Percentiles rank a stretch among this genome's conserved stretches.
Conservation (phyloP, 2,113 vertebrate genomes). For the Alces alces region DNA sequence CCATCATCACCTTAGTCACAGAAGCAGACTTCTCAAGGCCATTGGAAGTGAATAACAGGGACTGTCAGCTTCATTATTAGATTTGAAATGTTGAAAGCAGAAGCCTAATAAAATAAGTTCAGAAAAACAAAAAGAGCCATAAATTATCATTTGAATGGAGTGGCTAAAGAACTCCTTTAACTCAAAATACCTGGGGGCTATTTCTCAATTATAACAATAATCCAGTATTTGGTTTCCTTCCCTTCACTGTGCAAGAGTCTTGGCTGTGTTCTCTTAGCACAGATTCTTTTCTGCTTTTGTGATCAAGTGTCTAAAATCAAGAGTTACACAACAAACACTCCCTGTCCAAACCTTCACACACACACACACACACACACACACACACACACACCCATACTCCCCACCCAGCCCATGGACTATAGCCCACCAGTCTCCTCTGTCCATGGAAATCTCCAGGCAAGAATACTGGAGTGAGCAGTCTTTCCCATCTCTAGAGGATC, state of each 20-base stretch:
- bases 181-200: not conserved
- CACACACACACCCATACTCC: not conserved
- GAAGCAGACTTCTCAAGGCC: constrained; percentile 26
- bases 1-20: not conserved
- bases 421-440: not conserved
- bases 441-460: not conserved
- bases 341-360: not conserved
- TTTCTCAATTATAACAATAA: not conserved
- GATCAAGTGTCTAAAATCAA: not conserved
- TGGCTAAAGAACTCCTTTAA: constrained; percentile 13
- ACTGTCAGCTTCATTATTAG: constrained; percentile 11
- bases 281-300: not conserved
- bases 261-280: not conserved
- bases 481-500: not conserved
- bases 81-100: constrained; percentile 47
- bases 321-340: not conserved
- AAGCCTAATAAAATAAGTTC: constrained; percentile 48
- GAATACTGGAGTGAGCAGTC: not conserved
- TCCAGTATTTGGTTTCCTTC: not conserved
- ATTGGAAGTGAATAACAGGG: not conserved
- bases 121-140: constrained; percentile 56
- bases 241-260: not conserved
- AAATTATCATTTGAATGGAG: constrained; percentile 37
- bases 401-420: not conserved
- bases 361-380: not conserved